Evolutionary conservation across 2,797 vertebrate genomes (phyloP), one percentile per base, ranked within the genome.

Genomic region (Coluber constrictor): DNA sequence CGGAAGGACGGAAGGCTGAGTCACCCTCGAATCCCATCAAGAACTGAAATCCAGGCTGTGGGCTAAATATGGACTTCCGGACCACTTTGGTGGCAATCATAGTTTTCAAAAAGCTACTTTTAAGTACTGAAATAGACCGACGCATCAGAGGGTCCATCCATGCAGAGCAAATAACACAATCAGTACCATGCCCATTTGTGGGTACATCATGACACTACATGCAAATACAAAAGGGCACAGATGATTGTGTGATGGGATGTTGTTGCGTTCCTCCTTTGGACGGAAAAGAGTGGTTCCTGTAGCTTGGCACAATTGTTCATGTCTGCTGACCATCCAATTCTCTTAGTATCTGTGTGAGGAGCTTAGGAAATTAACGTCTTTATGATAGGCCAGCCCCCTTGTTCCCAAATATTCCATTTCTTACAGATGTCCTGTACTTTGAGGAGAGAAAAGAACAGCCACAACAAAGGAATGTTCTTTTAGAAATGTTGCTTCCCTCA

Each of bases 401-500:
- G 79, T 57, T 88, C 47, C 55, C 86, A 83, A 83, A 83, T 59
- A 91, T 88, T 89, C 37, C 83, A 25, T 91, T 32, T 57, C 37
- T 87, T 55, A 20, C 37, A 89, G 60, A 87, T 74, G 43, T 59
- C 32, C n/a, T 90, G 83, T 90, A 51, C 89, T 18, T 0, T 3
- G 7, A 15, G 47, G 87, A 87, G n/a, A 91, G 57, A 89, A 89
- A 43, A 86, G 88, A 86, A 91, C 74, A 86, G 59, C n/a, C 60
- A 37, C 11, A 51, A 57, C 47, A 89, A 63, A 90, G 61, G 60
- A 91, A 83, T 57, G 29, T 93, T 93, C 63, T 16, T 79, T 91
- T 51, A 91, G 66, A 93, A 93, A 56, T 63, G 57, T 57, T 61
- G 47, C 18, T 83, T 59, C 86, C 60, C 86, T 91, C 91, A 93